phyloP scores from a whole-genome alignment of 2,797 vertebrate species.

The Amniataba percoides region DNA sequence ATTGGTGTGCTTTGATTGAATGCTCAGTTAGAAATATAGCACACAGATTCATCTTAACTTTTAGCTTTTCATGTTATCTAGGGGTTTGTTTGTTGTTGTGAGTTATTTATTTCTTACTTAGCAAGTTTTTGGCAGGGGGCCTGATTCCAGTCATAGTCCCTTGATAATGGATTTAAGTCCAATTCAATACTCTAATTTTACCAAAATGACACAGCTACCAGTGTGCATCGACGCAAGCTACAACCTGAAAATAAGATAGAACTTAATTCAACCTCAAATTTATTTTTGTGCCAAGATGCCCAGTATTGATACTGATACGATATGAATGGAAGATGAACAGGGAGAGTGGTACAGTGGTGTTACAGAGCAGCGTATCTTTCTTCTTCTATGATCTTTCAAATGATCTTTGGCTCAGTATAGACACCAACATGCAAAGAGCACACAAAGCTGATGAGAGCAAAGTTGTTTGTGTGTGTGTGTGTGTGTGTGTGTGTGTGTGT shows the following conservation, averaged over 20 bases:
- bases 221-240: not conserved
- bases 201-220: not conserved
- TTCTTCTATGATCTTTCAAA: no score
- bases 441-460: no score
- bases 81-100: not conserved
- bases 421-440: not conserved
- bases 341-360: no score
- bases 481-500: no score
- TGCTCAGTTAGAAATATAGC: not conserved
- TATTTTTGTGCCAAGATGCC: not conserved
- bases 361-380: no score
- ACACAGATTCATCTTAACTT: not conserved
- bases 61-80: not conserved
- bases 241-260: not conserved
- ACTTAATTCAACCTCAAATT: not conserved
- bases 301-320: not conserved
- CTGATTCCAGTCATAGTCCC: not conserved
- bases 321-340: not conserved
- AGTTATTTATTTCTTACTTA: not conserved
- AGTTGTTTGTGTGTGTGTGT: not conserved
- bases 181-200: not conserved
- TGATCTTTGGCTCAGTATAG: not conserved
- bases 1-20: not conserved
- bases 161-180: not conserved
- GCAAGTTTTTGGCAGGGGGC: not conserved